A percentile compares a stretch with the other conserved stretches of the same genome.
Conservation (phyloP, 2,113 vertebrate genomes). For the Melozone crissalis region DNA sequence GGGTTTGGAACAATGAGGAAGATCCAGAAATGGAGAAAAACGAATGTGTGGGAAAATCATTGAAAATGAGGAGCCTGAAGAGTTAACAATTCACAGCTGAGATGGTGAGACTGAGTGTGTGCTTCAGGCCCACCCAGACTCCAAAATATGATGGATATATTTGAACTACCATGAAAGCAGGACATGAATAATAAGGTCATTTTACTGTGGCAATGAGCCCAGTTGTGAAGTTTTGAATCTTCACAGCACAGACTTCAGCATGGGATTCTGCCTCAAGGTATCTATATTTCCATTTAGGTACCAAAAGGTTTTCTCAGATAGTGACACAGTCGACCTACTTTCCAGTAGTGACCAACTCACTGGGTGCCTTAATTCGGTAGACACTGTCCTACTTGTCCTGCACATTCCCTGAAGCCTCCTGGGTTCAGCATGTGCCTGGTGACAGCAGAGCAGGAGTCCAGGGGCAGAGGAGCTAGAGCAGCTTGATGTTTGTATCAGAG, state of each 20-base stretch:
- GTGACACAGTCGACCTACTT: accelerated
- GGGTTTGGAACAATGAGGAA: not conserved
- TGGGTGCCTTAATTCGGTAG: not conserved
- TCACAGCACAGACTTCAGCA: not conserved
- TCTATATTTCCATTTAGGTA: not conserved
- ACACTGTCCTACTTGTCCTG: not conserved
- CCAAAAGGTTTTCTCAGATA: not conserved
- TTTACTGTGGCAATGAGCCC: not conserved
- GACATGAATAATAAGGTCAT: not conserved
- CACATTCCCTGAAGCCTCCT: not conserved
- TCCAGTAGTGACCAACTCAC: not conserved
- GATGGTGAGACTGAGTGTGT: not conserved
- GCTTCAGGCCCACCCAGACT: not conserved
- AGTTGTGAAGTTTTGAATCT: not conserved
- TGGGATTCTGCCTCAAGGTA: not conserved
- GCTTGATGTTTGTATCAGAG: not conserved
- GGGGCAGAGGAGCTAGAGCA: not conserved
- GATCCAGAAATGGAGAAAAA: not conserved
- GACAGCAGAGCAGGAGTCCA: not conserved
- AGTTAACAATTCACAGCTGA: not conserved
- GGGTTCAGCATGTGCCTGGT: not conserved
- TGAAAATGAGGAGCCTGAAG: not conserved
- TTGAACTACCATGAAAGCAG: not conserved
- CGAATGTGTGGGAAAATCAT: not conserved
- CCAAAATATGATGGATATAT: not conserved